Base-by-base conservation (phyloP, 2,113 vertebrate genomes). In the Gasterosteus aculeatus region DNA sequence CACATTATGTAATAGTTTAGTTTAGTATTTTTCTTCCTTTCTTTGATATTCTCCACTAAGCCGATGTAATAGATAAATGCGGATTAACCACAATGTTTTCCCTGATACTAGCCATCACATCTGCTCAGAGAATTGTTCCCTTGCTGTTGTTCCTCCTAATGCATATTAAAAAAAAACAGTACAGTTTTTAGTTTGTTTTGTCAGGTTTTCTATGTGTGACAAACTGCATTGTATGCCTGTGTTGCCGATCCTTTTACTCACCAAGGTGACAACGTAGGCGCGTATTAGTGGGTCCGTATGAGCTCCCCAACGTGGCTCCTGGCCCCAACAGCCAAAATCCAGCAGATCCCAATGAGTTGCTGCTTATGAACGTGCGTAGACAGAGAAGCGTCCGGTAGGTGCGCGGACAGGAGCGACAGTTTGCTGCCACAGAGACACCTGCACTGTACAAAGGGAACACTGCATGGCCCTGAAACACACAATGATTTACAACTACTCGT, bases 251-350 rank as follows among this genome's bases (percentile, higher is more conserved):
- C 53, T 56, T 58, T 68, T 66, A 91, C 93, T 91, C 79, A 96
- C 95, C 96, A 66, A 97, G 91, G 70, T 97, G 96, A 81, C 96
- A 97, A 51, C 96, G 94, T 46, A 97, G 92, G 4, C 96, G 90
- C 12, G 94, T 94, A 77, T 97, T 97, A 69, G 95, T 96, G 69
- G 95, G 95, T 74, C 96, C 96, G 12, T 96, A 96, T 12, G 94
- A 92, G 49, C 94, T 92, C 19, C 94, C 94, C 12, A 96, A 74
- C 1, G 90, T 90, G 14, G 93, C 92, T 19, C 95, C 96, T 0
- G 96, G 95, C 29, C 93, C 90, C 69, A 97, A 72, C 58, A 96
- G 83, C 75, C 94, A 95, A 84, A 97, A 97, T 44, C 95, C 96
- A 7, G 95, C 96, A 3, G 94, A 94, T 54, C 96, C 95, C 42